Conservation (phyloP, 2,888 invertebrate species). For the Dione vanillae region DNA sequence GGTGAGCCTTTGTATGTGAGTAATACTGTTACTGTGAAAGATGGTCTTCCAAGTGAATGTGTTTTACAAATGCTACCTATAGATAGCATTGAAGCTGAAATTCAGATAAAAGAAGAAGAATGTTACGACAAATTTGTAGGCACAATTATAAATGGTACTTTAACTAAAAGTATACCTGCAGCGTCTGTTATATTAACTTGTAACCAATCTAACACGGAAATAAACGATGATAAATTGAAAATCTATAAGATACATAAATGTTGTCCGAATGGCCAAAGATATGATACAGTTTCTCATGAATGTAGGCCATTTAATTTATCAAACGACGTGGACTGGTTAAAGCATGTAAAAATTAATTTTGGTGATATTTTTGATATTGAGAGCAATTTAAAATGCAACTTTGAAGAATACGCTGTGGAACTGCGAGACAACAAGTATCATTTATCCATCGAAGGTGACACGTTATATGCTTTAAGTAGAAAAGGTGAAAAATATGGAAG, state of each 20-base stretch:
- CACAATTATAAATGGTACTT: slow-evolving; percentile 62
- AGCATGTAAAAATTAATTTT: slow-evolving; percentile 54
- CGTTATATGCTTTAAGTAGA: slow-evolving; percentile 55
- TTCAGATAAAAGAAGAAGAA: slow-evolving; percentile 47
- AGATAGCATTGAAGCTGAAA: slow-evolving; percentile 52
- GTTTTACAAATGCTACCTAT: slow-evolving; percentile 54
- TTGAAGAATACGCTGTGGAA: slow-evolving; percentile 66
- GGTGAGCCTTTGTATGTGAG: slow-evolving; percentile 61
- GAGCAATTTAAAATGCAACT: slow-evolving; percentile 65
- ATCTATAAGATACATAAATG: slow-evolving; percentile 71
- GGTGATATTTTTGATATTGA: slow-evolving; percentile 66
- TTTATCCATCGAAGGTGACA: slow-evolving; percentile 60
- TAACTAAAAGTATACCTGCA: slow-evolving; percentile 60
- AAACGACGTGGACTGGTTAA: slow-evolving; percentile 58
- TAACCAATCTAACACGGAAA: slow-evolving; percentile 55
- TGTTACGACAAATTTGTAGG: slow-evolving; percentile 70
- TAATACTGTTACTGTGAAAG: slow-evolving; percentile 55
- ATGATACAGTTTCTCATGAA: slow-evolving; percentile 63
- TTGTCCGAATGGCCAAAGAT: slow-evolving; percentile 68
- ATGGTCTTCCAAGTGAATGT: slow-evolving; percentile 65
- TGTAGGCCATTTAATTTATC: slow-evolving; percentile 57
- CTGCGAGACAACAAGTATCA: slow-evolving; percentile 60
- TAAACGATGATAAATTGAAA: slow-evolving; percentile 50
- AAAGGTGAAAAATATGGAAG: slow-evolving; percentile 50
- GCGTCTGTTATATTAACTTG: slow-evolving; percentile 67